Percentiles rank a stretch among this genome's conserved stretches.
phyloP scores from a whole-genome alignment of 1,140 invertebrate species.

The Pentalonia nigronervosa region DNA sequence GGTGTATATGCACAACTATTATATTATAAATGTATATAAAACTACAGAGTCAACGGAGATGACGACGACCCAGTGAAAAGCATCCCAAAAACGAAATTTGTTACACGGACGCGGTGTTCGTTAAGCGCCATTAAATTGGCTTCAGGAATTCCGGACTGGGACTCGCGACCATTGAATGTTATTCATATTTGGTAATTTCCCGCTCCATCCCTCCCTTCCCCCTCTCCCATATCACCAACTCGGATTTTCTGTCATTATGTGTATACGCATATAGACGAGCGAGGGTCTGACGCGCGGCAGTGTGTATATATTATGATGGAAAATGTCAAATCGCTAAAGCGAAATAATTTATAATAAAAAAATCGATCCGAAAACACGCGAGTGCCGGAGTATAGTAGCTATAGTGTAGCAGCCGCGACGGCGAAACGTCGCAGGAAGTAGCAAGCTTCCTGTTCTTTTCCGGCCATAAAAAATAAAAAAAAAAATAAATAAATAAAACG shows the following conservation, averaged over 20 bases:
- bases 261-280: neutral
- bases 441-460: neutral
- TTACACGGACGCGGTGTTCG: slow-evolving; percentile 30
- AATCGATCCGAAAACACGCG: slow-evolving; percentile 9
- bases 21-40: no score
- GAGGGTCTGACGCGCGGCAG: neutral
- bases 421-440: neutral
- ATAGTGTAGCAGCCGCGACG: neutral
- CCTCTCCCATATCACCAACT: neutral
- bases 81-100: slow-evolving; percentile 41
- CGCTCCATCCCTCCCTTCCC: neutral
- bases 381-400: neutral
- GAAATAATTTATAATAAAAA: slow-evolving; percentile 44
- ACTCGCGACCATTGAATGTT: slow-evolving; percentile 21
- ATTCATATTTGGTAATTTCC: slow-evolving; percentile 22
- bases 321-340: slow-evolving; percentile 35
- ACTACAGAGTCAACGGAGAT: neutral
- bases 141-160: neutral
- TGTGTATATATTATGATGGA: neutral
- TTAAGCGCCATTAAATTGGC: slow-evolving; percentile 55
- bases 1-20: no score
- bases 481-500: neutral
- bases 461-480: slow-evolving; percentile 40
- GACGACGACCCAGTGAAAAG: neutral
- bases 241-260: neutral